Percentiles rank a stretch among this genome's conserved stretches.
phyloP scores from a whole-genome alignment of 2,888 invertebrate species.

The Agrotis puta region DNA sequence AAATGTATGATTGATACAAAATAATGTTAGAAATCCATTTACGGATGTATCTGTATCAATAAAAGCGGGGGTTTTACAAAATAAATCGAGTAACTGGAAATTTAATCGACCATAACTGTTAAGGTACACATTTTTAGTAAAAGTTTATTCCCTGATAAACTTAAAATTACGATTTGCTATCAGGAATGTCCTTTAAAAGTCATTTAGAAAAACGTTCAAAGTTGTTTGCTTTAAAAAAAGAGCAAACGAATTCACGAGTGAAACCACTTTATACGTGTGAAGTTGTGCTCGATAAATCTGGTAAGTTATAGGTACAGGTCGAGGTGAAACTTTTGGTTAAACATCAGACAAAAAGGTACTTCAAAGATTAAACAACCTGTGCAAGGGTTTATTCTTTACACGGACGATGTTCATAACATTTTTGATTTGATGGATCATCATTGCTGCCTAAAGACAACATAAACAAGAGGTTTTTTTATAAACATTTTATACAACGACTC shows the following conservation, averaged over 20 bases:
- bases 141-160: conserved; percentile 10
- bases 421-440: background rate
- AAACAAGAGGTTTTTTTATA: background rate
- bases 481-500: background rate
- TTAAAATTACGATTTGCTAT: conserved; percentile 7
- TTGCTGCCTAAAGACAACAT: background rate
- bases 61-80: conserved; percentile 13
- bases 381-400: too few relatives aligned
- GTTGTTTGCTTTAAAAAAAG: background rate
- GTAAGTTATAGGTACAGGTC: conserved; percentile 2
- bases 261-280: conserved; percentile 1
- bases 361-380: background rate
- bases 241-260: background rate
- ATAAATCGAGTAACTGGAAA: conserved; percentile 7
- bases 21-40: conserved; percentile 30
- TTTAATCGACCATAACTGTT: conserved; percentile 36
- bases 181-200: background rate
- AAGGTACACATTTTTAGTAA: conserved; percentile 27
- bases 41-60: background rate
- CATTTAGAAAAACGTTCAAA: background rate
- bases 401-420: background rate
- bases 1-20: conserved; percentile 44
- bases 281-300: conserved; percentile 20
- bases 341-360: conserved; percentile 1
- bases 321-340: background rate